Evolutionary conservation across 2,888 invertebrate species (phyloP).

Genomic region (Volucella zonaria): DNA sequence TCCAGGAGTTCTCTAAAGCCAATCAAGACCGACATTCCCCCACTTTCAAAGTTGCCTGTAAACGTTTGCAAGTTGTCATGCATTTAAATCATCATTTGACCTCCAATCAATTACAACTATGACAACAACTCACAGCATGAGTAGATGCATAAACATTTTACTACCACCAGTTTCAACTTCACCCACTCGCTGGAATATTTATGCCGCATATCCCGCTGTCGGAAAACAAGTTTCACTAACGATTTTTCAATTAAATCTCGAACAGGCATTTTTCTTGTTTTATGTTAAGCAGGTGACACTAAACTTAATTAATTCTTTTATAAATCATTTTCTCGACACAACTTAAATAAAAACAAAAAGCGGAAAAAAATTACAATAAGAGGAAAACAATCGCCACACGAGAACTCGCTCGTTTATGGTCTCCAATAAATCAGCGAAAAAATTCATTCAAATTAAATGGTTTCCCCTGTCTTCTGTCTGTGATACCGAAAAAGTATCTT

Average conservation of each 20-base stretch:
- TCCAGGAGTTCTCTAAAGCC: not conserved
- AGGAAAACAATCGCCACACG: not conserved
- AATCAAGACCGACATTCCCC: not conserved
- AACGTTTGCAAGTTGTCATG: not conserved
- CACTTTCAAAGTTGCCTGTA: too few relatives aligned
- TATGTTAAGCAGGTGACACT: slow-evolving; percentile 68
- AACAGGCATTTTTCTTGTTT: slow-evolving; percentile 51
- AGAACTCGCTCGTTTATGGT: slow-evolving; percentile 39
- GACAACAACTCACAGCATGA: not conserved
- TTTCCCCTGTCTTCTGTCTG: not conserved
- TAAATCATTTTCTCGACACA: slow-evolving; percentile 51
- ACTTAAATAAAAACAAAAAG: slow-evolving; percentile 6
- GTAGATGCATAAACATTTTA: not conserved
- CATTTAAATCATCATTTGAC: not conserved
- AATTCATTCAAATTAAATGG: slow-evolving; percentile 48
- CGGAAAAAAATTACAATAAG: too few relatives aligned
- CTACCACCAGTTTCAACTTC: slow-evolving; percentile 8
- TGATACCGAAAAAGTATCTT: too few relatives aligned
- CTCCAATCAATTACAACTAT: slow-evolving; percentile 9
- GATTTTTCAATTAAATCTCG: slow-evolving; percentile 24
- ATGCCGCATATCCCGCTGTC: not conserved
- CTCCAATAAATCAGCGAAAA: slow-evolving; percentile 56
- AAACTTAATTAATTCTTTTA: slow-evolving; percentile 57
- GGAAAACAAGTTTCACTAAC: too few relatives aligned
- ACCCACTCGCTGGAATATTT: slow-evolving; percentile 11